Evolutionary conservation across 2,888 invertebrate genomes (phyloP).

Genomic region (Kryphioiulus occultus): DNA sequence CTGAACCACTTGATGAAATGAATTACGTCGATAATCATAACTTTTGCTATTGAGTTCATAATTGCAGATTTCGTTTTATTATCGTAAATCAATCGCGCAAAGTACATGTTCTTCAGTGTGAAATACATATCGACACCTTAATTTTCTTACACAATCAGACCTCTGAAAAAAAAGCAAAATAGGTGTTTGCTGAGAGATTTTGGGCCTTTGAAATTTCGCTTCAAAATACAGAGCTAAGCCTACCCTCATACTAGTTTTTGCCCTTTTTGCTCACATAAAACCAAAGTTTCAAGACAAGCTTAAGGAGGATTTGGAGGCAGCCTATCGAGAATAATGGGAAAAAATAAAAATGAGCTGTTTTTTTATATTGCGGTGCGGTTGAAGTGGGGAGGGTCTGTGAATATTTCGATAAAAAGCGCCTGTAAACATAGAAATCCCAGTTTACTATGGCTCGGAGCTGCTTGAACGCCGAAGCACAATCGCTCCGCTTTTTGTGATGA

Average conservation of each 20-base stretch:
- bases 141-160: not conserved
- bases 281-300: constrained; percentile 33
- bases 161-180: not conserved
- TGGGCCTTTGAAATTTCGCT: not conserved
- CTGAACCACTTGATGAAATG: no score
- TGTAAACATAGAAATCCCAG: constrained; percentile 27
- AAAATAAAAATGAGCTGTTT: constrained; percentile 31
- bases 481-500: not conserved
- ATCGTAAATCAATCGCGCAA: no score
- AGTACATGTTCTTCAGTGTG: no score
- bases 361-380: constrained; percentile 15
- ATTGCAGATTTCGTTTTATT: no score
- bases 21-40: no score
- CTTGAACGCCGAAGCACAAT: not conserved
- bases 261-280: constrained; percentile 8
- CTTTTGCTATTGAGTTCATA: no score
- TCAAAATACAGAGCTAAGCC: not conserved
- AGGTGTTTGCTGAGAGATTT: not conserved
- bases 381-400: not conserved
- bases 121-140: not conserved
- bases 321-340: constrained; percentile 41
- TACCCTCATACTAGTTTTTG: constrained; percentile 10
- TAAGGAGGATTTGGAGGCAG: constrained; percentile 27
- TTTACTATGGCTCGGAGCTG: constrained; percentile 20
- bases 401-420: constrained; percentile 16